A percentile compares a stretch with the other conserved stretches of the same genome.
phyloP scores from a whole-genome alignment of 2,113 vertebrate genomes.

The Mastomys coucha region DNA sequence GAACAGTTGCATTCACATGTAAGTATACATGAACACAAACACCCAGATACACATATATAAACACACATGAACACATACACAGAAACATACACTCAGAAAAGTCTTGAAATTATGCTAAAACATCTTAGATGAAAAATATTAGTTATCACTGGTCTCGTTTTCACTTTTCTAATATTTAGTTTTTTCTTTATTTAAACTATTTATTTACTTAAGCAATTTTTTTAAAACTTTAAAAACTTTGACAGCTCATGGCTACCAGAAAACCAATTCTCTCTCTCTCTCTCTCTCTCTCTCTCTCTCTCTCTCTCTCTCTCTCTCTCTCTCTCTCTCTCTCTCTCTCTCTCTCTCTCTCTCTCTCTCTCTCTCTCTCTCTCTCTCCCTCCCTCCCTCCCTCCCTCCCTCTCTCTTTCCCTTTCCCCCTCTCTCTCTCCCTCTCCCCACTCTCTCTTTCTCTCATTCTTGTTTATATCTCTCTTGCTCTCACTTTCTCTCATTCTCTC shows the following conservation, averaged over 20 bases:
- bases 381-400: too few species aligned
- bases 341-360: too few species aligned
- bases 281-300: too few species aligned
- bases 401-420: too few species aligned
- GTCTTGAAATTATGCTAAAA: neutral
- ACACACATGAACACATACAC: rapidly evolving
- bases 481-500: too few species aligned
- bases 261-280: neutral
- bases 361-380: too few species aligned
- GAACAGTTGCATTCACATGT: neutral
- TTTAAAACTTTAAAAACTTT: neutral
- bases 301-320: too few species aligned
- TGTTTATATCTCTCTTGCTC: too few species aligned
- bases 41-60: neutral
- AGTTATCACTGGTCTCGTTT: neutral
- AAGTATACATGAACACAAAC: neutral
- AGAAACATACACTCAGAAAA: rapidly evolving
- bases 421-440: too few species aligned
- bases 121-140: rapidly evolving
- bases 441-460: too few species aligned
- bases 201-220: neutral
- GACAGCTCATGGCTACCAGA: neutral
- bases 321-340: too few species aligned
- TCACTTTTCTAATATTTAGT: neutral
- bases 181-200: neutral